Evolutionary conservation across 2,797 vertebrate species (phyloP).

Genomic region (Siniperca obscura): DNA sequence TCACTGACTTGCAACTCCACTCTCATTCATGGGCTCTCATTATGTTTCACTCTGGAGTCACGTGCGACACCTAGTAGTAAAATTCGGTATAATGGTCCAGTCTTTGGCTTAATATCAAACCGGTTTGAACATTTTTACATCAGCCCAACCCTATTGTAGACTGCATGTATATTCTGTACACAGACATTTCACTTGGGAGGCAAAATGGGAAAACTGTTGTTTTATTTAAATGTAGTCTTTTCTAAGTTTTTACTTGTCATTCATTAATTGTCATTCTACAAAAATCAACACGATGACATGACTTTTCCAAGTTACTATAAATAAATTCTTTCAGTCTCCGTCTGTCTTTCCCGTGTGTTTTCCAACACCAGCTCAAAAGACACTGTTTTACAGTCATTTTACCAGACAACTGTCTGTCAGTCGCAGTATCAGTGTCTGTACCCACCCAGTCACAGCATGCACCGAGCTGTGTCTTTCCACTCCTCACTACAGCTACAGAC

Average conservation of each 20-base stretch:
- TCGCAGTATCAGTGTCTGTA: neutral
- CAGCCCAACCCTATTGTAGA: neutral
- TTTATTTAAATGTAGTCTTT: conserved; percentile 13
- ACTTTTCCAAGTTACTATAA: neutral
- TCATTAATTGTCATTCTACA: neutral
- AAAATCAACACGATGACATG: conserved; percentile 2
- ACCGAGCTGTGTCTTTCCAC: conserved; percentile 1
- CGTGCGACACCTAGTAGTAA: too few relatives aligned
- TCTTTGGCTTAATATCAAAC: too few relatives aligned
- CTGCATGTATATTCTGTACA: neutral
- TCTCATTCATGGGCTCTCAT: too few relatives aligned
- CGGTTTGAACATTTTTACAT: too few relatives aligned
- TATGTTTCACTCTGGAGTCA: too few relatives aligned
- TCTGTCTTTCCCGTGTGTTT: neutral
- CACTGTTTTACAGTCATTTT: conserved; percentile 18
- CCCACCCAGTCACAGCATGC: conserved; percentile 5
- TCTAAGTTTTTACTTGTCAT: neutral
- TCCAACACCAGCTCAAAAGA: neutral
- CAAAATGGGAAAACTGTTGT: neutral
- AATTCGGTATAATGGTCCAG: too few relatives aligned
- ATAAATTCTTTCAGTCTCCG: neutral
- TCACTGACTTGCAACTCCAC: too few relatives aligned
- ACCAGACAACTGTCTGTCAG: conserved; percentile 24
- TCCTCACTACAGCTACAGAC: neutral
- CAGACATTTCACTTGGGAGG: neutral